These are phyloP conservation scores for Ectropis crepuscularia DNA, from an alignment of 2,888 invertebrate species.

Conservation along the genomic window DNA sequence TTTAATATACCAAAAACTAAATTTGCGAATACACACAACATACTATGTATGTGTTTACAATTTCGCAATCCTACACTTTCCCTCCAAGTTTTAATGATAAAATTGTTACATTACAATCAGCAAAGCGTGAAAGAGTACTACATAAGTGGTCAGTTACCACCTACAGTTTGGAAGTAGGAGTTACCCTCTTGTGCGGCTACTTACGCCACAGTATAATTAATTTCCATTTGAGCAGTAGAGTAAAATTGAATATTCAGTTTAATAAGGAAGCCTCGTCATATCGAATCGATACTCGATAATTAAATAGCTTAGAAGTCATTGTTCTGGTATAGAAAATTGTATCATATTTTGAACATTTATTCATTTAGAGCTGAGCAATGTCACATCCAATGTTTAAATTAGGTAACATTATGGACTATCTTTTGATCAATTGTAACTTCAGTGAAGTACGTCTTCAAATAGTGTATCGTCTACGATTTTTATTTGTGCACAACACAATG, in stretches of 20 bases:
- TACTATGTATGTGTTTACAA: conserved; percentile 35
- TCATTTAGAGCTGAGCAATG: too few relatives aligned
- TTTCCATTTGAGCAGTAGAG: conserved; percentile 10
- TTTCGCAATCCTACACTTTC: conserved; percentile 70
- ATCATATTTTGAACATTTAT: too few relatives aligned
- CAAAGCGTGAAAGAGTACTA: conserved; percentile 62
- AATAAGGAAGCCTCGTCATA: too few relatives aligned
- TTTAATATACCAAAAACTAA: neutral
- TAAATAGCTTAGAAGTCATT: too few relatives aligned
- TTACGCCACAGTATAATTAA: conserved; percentile 17
- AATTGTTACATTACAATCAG: conserved; percentile 67
- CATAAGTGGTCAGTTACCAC: conserved; percentile 45
- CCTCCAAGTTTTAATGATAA: conserved; percentile 56
- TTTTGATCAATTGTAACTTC: too few relatives aligned
- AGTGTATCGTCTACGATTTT: too few relatives aligned
- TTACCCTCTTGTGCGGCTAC: conserved; percentile 10
- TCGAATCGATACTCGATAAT: too few relatives aligned
- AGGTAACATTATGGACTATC: too few relatives aligned
- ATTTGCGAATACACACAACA: neutral
- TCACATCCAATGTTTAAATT: too few relatives aligned
- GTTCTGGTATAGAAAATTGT: too few relatives aligned
- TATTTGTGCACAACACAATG: too few relatives aligned
- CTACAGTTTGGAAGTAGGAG: conserved; percentile 40
- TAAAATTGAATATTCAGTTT: neutral
- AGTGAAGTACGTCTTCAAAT: too few relatives aligned